phyloP scores from a whole-genome alignment of 2,113 vertebrate genomes.

The Hippoglossus stenolepis region DNA sequence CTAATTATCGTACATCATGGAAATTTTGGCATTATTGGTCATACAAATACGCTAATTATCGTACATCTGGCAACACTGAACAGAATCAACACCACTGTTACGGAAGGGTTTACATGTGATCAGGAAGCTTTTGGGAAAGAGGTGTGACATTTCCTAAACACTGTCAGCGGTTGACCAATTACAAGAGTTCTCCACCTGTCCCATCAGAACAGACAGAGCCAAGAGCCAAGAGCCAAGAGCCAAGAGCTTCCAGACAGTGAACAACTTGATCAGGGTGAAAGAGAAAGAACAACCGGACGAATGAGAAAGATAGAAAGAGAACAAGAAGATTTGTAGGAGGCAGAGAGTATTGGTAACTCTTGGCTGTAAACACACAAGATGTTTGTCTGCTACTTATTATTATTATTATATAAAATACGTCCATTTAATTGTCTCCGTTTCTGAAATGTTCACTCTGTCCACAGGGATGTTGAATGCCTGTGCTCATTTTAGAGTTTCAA shows the following conservation, averaged over 20 bases:
- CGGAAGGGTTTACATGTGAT: background rate
- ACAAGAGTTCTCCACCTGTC: background rate
- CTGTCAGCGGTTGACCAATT: background rate
- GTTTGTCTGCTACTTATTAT: background rate
- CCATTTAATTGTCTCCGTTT: too few relatives aligned
- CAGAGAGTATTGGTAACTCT: background rate
- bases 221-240: too few relatives aligned
- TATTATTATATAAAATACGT: background rate
- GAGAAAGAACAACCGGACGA: background rate
- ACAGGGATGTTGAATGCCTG: background rate
- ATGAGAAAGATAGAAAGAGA: background rate
- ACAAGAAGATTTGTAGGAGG: too few relatives aligned
- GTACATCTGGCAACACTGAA: background rate
- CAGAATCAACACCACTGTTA: background rate
- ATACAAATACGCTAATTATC: too few relatives aligned
- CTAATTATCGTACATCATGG: too few relatives aligned
- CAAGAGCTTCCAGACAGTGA: background rate
- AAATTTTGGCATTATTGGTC: too few relatives aligned
- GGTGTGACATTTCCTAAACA: background rate
- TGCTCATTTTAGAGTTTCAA: background rate
- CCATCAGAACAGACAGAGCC: background rate
- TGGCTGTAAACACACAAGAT: background rate
- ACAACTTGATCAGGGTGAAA: background rate
- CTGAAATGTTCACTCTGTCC: background rate
- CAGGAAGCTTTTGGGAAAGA: background rate